Evolutionary conservation across 2,797 vertebrate genomes (phyloP), one percentile per base, ranked within the genome.

Genomic region (Lepilemur septentrionalis): DNA sequence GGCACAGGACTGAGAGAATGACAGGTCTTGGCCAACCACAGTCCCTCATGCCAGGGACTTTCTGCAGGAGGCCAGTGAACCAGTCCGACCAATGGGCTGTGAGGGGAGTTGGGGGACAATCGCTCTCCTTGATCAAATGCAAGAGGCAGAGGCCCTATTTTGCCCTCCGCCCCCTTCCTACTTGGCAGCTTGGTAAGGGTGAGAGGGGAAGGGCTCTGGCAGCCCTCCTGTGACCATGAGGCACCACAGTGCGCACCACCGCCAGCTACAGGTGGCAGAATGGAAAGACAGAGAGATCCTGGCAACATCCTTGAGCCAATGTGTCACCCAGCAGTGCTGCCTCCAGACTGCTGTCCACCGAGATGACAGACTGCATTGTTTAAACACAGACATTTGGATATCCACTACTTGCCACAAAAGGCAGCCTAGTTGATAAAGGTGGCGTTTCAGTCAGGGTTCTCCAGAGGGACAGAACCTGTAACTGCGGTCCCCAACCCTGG

Each of bases 311-410:
- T 48, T 7, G 28, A 80, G 52, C 59, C 38, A 20, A 2, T 0
- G 5, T 4, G 38, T 50, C 46, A 2, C n/a, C 52, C 70, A 14
- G 48, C n/a, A 23, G 23, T 4, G 25, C 25, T 1, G 14, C 14
- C 22, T 9, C 46, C 61, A 30, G 15, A 41, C 4, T 0, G 4
- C 15, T 65, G 1, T 7, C 28, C 30, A 5, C 4, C 4, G 25
- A 41, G 43, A 38, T 6, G 22, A 35, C 13, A 2, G 28, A 17
- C 23, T 1, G 30, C 9, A 0, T 14, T 7, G 7, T 9, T 63
- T 23, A 12, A 69, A 59, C 38, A 10, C 30, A 9, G 28, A n/a
- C 25, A 0, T 67, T 25, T 7, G 6, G 35, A 35, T 7, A 9
- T 12, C 43, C 3, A 0, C 35, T 28, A 28, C 48, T 35, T 83